Conservation (phyloP, 2,888 invertebrate genomes). For the Lydus trimaculatus region DNA sequence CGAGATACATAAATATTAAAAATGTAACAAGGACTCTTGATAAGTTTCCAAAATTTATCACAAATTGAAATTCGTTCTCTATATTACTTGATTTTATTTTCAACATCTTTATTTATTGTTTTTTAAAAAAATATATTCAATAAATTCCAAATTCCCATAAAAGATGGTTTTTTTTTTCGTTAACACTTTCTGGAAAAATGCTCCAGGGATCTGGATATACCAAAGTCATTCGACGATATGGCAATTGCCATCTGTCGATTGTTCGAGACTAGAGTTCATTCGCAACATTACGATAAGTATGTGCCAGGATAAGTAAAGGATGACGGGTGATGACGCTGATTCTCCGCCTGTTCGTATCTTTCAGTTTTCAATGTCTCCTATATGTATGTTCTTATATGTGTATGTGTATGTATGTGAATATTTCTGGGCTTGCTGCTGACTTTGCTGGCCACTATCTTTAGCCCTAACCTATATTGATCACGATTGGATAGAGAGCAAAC, state of each 20-base stretch:
- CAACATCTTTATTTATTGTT: neutral
- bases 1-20: neutral
- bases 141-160: neutral
- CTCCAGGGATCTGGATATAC: neutral
- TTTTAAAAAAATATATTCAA: neutral
- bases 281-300: slow-evolving; percentile 24
- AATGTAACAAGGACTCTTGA: neutral
- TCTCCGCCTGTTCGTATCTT: slow-evolving; percentile 25
- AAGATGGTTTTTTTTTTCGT: neutral
- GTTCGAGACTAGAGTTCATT: slow-evolving; percentile 5
- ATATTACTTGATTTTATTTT: neutral
- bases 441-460: slow-evolving; percentile 35
- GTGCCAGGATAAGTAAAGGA: slow-evolving; percentile 33
- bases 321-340: slow-evolving; percentile 25
- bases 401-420: neutral
- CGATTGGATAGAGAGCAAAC: slow-evolving; percentile 31
- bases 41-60: neutral
- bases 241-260: slow-evolving; percentile 5
- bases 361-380: slow-evolving; percentile 10
- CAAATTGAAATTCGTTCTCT: neutral
- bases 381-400: neutral
- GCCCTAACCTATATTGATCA: slow-evolving; percentile 36
- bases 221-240: neutral
- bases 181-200: neutral
- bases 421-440: slow-evolving; percentile 29